Conservation (phyloP, 2,888 invertebrate species). For the Arctia plantaginis region DNA sequence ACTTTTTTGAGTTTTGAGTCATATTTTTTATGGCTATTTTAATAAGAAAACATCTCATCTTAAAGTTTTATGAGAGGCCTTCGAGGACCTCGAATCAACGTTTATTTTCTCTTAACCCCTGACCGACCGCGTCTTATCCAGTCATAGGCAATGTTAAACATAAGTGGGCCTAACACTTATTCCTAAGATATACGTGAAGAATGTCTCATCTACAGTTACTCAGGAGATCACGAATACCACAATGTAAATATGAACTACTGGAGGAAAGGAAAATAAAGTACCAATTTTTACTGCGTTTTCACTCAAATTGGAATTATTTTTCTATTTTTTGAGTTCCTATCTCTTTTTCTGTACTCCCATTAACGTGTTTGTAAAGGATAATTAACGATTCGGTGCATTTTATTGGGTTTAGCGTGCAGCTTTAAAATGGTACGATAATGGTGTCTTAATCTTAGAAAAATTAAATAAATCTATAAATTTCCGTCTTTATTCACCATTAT, state of each 20-base stretch:
- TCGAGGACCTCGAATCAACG: too few relatives aligned
- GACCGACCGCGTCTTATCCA: too few relatives aligned
- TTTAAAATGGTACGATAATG: too few relatives aligned
- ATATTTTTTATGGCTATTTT: too few relatives aligned
- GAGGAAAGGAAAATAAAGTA: not conserved
- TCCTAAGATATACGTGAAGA: too few relatives aligned
- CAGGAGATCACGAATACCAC: not conserved
- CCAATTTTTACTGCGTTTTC: too few relatives aligned
- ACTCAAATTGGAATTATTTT: too few relatives aligned
- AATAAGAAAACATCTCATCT: too few relatives aligned
- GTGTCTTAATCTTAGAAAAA: not conserved
- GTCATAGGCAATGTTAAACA: too few relatives aligned
- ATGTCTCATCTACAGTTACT: not conserved
- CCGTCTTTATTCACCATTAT: not conserved
- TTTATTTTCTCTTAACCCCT: not conserved
- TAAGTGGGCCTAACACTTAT: too few relatives aligned
- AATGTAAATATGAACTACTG: not conserved
- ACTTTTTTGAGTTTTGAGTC: too few relatives aligned
- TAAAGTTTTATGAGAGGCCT: not conserved
- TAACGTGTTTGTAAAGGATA: not conserved
- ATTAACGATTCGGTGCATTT: not conserved
- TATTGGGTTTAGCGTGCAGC: not conserved
- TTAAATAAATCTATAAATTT: not conserved
- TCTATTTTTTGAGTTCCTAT: not conserved
- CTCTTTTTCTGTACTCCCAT: not conserved